phyloP scores from a whole-genome alignment of 1,140 invertebrate species.

The Ectropis grisescens region DNA sequence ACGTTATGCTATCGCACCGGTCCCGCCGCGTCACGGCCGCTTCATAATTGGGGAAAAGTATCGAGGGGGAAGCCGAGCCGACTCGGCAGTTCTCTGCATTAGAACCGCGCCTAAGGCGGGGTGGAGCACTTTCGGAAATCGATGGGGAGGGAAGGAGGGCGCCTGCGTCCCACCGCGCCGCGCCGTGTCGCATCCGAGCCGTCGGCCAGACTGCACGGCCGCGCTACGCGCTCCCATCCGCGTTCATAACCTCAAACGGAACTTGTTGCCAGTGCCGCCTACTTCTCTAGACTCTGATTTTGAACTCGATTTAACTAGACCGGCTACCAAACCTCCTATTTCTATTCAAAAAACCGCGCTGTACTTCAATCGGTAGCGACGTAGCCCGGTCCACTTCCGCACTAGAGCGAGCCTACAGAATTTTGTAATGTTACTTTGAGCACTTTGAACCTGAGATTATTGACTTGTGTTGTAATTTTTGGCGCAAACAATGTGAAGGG shows the following conservation, averaged over 20 bases:
- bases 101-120: constrained; percentile 45
- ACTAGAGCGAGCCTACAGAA: too few relatives aligned
- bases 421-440: too few relatives aligned
- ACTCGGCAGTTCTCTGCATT: constrained; percentile 50
- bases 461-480: too few relatives aligned
- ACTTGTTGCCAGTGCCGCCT: constrained; percentile 61
- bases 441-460: too few relatives aligned
- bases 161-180: constrained; percentile 35
- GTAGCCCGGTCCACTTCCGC: too few relatives aligned
- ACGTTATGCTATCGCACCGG: too few relatives aligned
- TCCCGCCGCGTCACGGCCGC: too few relatives aligned
- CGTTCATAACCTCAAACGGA: too few relatives aligned
- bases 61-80: constrained; percentile 30
- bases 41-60: constrained; percentile 38
- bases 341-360: background rate
- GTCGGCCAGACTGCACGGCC: constrained; percentile 42
- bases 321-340: background rate
- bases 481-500: too few relatives aligned
- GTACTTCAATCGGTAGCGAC: too few relatives aligned
- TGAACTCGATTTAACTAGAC: constrained; percentile 48
- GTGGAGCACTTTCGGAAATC: constrained; percentile 54
- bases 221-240: constrained; percentile 34
- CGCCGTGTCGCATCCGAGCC: constrained; percentile 41
- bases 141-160: constrained; percentile 35
- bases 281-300: constrained; percentile 52